Evolutionary conservation across 2,797 vertebrate species (phyloP), one percentile per base, ranked within the genome.

Genomic region (Protosalanx chinensis): DNA sequence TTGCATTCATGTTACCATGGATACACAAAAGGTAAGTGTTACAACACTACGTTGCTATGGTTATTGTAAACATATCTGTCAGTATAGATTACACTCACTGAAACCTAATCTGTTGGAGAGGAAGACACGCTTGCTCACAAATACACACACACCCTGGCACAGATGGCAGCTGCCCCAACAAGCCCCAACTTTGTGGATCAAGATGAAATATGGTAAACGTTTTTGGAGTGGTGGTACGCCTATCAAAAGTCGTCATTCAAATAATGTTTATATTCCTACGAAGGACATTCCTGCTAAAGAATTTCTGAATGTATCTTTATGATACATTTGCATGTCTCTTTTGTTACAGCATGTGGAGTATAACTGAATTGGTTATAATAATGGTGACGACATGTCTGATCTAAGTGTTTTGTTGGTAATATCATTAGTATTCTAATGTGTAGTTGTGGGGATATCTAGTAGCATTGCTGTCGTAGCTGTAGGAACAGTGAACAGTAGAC

Each of bases 131-230:
- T 65, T 33, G 41, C 41, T 64, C 5, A 57, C 57, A 53, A 32
- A n/a, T 27, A 4, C 18, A 59, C 72, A 53, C 35, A n/a, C 35
- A 3, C 16, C 49, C 71, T 49, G 60, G 81, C 77, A 81, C 72
- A 82, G 81, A 90, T 90, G 90, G 86, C 73, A 35, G 70, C 81
- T 3, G 33, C 74, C 23, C 64, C 10, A 73, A 60, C 72, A 41
- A 76, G 84, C 64, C 3, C 76, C 65, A 89, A 89, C 84, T 81
- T 78, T 67, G 90, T 91, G 53, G 85, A 86, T 79, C 87, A 82
- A 2, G 90, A 91, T 80, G 82, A 91, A 88, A 89, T 90, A 82
- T 91, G 90, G 90, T 91, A 88, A 88, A 85, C 3, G 29, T 30
- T 32, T 16, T 59, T 37, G 3, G 13, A 41, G 46, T 7, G 64